Evolutionary conservation across 2,113 vertebrate genomes (phyloP).

Genomic region (Aix galericulata): DNA sequence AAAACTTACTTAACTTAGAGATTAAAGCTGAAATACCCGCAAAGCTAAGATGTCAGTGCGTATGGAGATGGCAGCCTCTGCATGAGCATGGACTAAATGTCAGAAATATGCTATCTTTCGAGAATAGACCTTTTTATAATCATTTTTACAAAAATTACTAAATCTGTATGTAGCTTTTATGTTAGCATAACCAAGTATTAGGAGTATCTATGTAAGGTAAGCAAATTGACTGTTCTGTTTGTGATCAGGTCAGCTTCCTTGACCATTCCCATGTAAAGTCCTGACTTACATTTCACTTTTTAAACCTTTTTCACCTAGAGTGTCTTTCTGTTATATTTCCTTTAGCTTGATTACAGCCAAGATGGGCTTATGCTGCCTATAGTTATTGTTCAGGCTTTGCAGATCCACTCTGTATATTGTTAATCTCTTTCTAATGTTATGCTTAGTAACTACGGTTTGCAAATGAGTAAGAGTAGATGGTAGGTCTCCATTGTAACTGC

Average conservation of each 20-base stretch:
- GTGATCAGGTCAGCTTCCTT: neutral
- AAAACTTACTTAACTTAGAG: neutral
- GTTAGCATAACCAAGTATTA: neutral
- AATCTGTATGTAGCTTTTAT: neutral
- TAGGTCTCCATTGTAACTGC: neutral
- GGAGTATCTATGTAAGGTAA: neutral
- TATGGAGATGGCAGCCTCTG: neutral
- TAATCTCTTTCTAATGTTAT: slow-evolving; percentile 14
- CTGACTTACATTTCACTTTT: neutral
- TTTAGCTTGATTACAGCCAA: neutral
- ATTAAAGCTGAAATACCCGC: neutral
- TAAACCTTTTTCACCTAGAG: neutral
- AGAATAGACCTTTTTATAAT: neutral
- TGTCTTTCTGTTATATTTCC: neutral
- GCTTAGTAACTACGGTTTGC: neutral
- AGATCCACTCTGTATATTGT: neutral
- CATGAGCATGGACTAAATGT: neutral
- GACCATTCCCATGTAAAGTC: neutral
- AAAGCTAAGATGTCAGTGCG: neutral
- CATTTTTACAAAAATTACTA: neutral
- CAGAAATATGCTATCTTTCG: neutral
- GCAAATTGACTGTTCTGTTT: neutral
- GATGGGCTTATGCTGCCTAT: neutral
- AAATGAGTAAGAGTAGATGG: neutral
- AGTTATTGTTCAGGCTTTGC: slow-evolving; percentile 19